Base-by-base conservation (phyloP, 1,140 invertebrate genomes). In the Heterodera carotae region DNA sequence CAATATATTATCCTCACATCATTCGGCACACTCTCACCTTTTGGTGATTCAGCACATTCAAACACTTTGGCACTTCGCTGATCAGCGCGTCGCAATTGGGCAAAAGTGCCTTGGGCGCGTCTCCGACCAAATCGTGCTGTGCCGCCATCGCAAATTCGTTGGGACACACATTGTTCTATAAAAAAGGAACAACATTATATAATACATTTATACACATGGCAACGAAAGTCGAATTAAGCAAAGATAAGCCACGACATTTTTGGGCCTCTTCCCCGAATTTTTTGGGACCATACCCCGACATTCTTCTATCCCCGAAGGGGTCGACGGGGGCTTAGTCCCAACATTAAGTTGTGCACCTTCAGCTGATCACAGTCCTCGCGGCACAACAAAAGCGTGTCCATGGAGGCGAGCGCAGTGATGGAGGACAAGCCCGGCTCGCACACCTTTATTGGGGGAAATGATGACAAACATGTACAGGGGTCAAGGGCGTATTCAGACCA, bases 41-140 rank as follows among this genome's bases (percentile, higher is more conserved):
- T 66, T 66, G 43, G 59, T 82, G n/a, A n/a, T n/a, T 76, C 7
- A 84, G 59, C 48, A 83, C 84, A 27, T 73, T 39, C 34, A 83
- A 33, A 66, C 82, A 83, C 15, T 77, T 48, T 15, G 59, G 43
- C 10, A 78, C 67, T 56, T 39, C 36, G n/a, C 39, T 27, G 34
- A 75, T 48, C 33, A 83, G 53, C 2, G 72, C 62, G 27, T 83
- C 83, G 62, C 82, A 83, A 56, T 68, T 53, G 7, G 82, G 82
- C 12, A 83, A 48, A 6, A 83, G 48, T 5, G 81, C 74, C 60
- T 85, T 83, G 33, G 83, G 83, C 6, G 80, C 81, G 75, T 83
- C 82, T 5, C 82, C 82, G 1, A 83, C 78, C 15, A 83, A 31
- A 22, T 84, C 82, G 68, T 83, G 83, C 60, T 84, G 80, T 68